Evolutionary conservation across 2,888 invertebrate genomes (phyloP), one percentile per base, ranked within the genome.

Genomic region (Cheilosia variabilis): DNA sequence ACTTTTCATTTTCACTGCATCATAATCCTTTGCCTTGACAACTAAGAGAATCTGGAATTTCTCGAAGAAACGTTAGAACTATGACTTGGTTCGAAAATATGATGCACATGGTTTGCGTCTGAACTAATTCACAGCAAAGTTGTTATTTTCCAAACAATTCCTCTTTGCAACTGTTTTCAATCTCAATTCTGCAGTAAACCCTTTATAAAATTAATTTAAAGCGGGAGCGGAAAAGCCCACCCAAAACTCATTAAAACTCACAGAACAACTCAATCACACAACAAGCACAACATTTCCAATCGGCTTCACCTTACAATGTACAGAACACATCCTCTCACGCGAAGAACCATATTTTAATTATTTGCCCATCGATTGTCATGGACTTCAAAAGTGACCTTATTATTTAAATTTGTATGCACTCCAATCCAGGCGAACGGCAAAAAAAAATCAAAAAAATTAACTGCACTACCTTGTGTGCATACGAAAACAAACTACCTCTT

Each of bases 321-420:
- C 31, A 24, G 37, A n/a, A 1, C 9, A 13, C 15, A 24, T 10
- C 53, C 37, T 22, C 31, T 57, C 55, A n/a, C 9, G 72, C n/a
- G 7, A 37, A 47, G 53, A 68, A 52, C 45, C 45, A 60, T 37
- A 34, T 66, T 72, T 82, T 77, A 82, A 82, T 82, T 82, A 82
- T 77, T 72, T 66, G 41, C 41, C 53, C 66, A 80, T 80, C 75
- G 75, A 75, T 80, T 80, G 43, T 37, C 63, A 69, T 17, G 58
- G 65, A 69, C 62, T 72, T 13, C 24, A 45, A 24, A 55, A 58
- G 19, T 50, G 50, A 50, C 50, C 55, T 47, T 68, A 24, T 43
- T 34, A 15, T 45, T 78, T 68, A 31, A 55, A 68, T 79, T 69
- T 75, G 75, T 62, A 84, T 80, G 53, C 43, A 66, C 65, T 71